Evolutionary conservation across 1,140 invertebrate species (phyloP), one percentile per base, ranked within the genome.

Genomic region (Melanaphis sacchari): DNA sequence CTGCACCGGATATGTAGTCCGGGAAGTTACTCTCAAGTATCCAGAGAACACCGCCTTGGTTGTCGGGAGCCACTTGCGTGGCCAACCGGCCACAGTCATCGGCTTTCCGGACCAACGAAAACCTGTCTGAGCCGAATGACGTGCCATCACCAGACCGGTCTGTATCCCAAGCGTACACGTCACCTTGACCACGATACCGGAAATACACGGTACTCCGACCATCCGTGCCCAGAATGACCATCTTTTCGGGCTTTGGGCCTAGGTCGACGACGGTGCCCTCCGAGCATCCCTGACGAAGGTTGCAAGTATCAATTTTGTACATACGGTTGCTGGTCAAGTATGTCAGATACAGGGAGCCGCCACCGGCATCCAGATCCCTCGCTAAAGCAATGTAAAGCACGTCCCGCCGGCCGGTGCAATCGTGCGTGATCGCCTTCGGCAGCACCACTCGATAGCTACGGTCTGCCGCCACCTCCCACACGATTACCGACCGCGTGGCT

Each of bases 11-110:
- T 54, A 97, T 95, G 94, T 96, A 97, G 94, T 97, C 96, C 36
- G 96, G 96, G 95, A 97, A 96, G 94, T 97, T 97, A 94, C 96
- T 96, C 94, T 97, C 96, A 93, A 97, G 94, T 2, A 96, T 95
- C 96, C 96, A 96, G 96, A 97, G 96, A 24, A 96, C 95, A 36
- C 94, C 94, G 94, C 96, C 96, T 89, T 96, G 96, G 93, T 96
- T 96, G 22, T 96, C 96, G 0, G 96, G 95, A 43, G 96, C 94
- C 1, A 96, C 96, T 94, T 96, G 96, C 0, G 96, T 97, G 46
- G 96, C 95, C 31, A 97, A 94, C 85, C 96, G 95, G 36, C 96
- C 95, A 38, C 96, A 96, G 8, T 96, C 96, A n/a, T 95, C 95
- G 43, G 96, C 96, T 24, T 96, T 96, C 93, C 96, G 96, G 9